Base-by-base conservation (phyloP, 2,797 vertebrate genomes). In the Euthynnus affinis region DNA sequence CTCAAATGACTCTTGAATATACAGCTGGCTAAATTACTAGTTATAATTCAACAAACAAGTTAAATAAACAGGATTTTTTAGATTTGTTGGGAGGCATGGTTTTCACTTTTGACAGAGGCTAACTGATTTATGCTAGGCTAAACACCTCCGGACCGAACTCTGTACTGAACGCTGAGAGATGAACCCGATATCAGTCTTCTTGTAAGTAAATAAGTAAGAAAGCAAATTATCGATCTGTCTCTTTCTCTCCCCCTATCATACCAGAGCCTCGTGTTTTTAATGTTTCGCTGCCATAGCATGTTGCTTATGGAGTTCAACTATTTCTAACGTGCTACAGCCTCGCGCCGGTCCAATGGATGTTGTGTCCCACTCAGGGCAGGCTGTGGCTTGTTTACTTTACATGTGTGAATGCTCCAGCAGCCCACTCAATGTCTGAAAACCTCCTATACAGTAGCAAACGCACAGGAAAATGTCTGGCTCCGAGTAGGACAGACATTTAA, bases 381-480 rank as follows among this genome's bases (percentile, higher is more conserved):
- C 64, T 68, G 82, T 52, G 80, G 67, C 74, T 71, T 74, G 84
- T 88, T 86, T 82, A 61, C 82, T 27, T 70, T 42, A 55, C 69
- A 67, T 79, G 67, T 84, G 76, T 32, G 72, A 81, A 56, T 25
- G 83, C 76, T 81, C 63, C 22, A 0, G 22, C 87, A 67, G 82
- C 89, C 88, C 89, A 92, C 89, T 85, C 87, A 82, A 27, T 74
- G 83, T 86, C 85, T 88, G 79, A 70, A 61, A 74, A 37, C 14
- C 80, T 83, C 72, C 81, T 73, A 77, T 83, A 81, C 53, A 20
- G n/a, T 17, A 27, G 63, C 65, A 27, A 48, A 18, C 2, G 57
- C 52, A 74, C n/a, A 9, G 61, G 73, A 70, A 72, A 71, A 69
- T 42, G 77, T 69, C 76, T 80, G 81, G 67, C 76, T 88, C 76